Evolutionary conservation across 2,797 vertebrate genomes (phyloP).

Genomic region (Channa striata): DNA sequence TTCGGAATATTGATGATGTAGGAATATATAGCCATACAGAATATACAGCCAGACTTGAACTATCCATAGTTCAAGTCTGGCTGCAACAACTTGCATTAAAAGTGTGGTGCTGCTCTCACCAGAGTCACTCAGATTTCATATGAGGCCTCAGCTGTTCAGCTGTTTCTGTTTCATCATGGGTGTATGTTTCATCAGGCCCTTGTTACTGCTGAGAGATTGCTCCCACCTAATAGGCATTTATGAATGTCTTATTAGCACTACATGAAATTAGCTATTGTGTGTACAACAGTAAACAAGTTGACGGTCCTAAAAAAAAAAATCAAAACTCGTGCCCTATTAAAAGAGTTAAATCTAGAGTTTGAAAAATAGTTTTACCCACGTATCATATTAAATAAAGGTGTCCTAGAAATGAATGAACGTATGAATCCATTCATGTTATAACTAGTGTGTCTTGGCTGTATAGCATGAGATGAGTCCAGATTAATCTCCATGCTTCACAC

Average conservation of each 20-base stretch:
- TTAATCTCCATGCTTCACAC: constrained; percentile 72
- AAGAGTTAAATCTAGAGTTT: constrained; percentile 23
- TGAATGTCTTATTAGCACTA: constrained; percentile 66
- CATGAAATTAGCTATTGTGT: constrained; percentile 62
- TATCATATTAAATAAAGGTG: constrained; percentile 58
- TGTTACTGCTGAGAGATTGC: constrained; percentile 72
- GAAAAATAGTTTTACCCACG: constrained; percentile 49
- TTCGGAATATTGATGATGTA: too few species aligned
- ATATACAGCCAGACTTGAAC: too few species aligned
- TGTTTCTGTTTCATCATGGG: constrained; percentile 62
- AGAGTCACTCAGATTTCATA: constrained; percentile 25
- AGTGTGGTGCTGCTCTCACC: constrained; percentile 4
- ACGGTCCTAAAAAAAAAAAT: constrained; percentile 30
- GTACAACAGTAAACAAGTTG: constrained; percentile 49
- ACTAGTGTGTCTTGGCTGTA: constrained; percentile 32
- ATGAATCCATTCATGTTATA: constrained; percentile 40
- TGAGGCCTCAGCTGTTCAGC: constrained; percentile 61
- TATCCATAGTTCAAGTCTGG: too few species aligned
- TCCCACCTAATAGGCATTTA: constrained; percentile 68
- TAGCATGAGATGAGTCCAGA: constrained; percentile 48
- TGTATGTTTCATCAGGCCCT: constrained; percentile 66
- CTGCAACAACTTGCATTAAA: neutral
- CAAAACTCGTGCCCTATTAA: constrained; percentile 9
- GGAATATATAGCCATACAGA: too few species aligned
- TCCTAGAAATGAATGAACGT: constrained; percentile 30